Conservation (phyloP, 2,797 vertebrate species). For the Pangasius krempfi region DNA sequence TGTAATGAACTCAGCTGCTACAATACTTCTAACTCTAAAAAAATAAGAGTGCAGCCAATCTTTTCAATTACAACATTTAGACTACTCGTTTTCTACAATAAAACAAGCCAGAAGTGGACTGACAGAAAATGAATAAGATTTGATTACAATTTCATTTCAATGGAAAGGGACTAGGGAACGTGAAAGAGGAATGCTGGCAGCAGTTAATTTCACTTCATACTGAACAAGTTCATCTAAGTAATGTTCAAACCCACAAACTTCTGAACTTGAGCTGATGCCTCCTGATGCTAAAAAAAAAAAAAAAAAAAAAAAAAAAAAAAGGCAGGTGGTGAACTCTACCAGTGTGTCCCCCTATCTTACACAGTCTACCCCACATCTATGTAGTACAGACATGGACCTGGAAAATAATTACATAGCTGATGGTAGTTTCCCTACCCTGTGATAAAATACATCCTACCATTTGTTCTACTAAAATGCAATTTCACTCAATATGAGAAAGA, state of each 20-base stretch:
- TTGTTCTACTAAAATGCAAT: conserved; percentile 34
- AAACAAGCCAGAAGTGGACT: background rate
- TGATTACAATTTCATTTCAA: background rate
- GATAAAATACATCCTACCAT: conserved; percentile 7
- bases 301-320: background rate
- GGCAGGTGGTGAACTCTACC: background rate
- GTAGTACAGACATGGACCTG: conserved; percentile 41
- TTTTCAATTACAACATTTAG: background rate
- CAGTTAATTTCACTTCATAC: background rate
- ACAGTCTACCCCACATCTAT: conserved; percentile 18
- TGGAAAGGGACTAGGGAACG: background rate
- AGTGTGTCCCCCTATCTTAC: conserved; percentile 21
- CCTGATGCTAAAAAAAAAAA: background rate
- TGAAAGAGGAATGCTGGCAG: background rate
- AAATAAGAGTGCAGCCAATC: background rate
- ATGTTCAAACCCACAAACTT: background rate
- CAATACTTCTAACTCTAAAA: background rate
- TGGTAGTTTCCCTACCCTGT: background rate
- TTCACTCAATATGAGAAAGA: conserved; percentile 11
- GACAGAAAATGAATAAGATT: background rate
- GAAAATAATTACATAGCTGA: conserved; percentile 32
- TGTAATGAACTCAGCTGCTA: no score
- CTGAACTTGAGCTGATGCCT: background rate
- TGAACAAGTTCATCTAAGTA: background rate
- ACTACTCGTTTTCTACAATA: background rate